Conservation (phyloP, 2,888 invertebrate species). For the Cistogaster globosa region DNA sequence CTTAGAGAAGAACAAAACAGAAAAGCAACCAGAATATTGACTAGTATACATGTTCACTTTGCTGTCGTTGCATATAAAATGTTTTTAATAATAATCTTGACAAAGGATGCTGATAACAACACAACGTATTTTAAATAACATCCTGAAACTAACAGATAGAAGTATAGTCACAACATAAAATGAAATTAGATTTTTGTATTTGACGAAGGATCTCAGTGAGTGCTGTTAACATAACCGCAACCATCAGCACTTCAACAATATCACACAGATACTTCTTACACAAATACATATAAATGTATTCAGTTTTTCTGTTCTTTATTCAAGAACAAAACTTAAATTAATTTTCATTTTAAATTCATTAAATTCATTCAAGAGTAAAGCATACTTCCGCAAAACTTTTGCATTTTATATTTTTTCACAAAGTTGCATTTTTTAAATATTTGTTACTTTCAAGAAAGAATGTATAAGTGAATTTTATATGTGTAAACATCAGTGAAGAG, state of each 20-base stretch:
- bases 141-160: conserved; percentile 50
- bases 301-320: not conserved
- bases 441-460: not conserved
- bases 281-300: conserved; percentile 24
- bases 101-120: conserved; percentile 64
- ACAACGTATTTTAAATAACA: conserved; percentile 66
- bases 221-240: conserved; percentile 52
- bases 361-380: conserved; percentile 68
- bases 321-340: conserved; percentile 43
- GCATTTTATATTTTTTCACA: conserved; percentile 14
- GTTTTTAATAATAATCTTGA: conserved; percentile 67
- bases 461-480: not conserved
- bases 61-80: conserved; percentile 57
- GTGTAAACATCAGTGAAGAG: conserved; percentile 41
- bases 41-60: conserved; percentile 60
- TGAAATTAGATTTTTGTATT: conserved; percentile 67
- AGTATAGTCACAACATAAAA: conserved; percentile 63
- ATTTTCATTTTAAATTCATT: conserved; percentile 65
- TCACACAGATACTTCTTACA: conserved; percentile 28
- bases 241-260: conserved; percentile 27
- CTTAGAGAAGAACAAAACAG: not conserved
- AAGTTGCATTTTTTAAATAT: conserved; percentile 9
- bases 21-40: conserved; percentile 54
- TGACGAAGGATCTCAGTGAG: conserved; percentile 67
- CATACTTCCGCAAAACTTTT: conserved; percentile 59